Conservation (phyloP, 2,888 invertebrate species). For the Clitarchus hookeri region DNA sequence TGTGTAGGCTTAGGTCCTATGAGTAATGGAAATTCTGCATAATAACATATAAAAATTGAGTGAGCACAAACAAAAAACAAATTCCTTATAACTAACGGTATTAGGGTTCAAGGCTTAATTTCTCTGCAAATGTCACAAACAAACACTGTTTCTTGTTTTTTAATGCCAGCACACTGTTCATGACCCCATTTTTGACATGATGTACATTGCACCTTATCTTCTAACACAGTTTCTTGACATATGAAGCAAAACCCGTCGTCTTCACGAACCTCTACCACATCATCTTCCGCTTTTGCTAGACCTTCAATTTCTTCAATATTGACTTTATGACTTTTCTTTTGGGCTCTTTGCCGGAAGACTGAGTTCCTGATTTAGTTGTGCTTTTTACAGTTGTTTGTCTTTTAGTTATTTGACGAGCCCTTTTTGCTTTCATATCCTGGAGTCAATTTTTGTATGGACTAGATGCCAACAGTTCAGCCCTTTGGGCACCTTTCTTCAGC, state of each 20-base stretch:
- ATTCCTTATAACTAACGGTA: not conserved
- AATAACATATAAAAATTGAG: too few relatives aligned
- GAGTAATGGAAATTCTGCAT: too few relatives aligned
- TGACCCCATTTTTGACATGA: too few relatives aligned
- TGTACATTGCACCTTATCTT: slow-evolving; percentile 21
- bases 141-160: not conserved
- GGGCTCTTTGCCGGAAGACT: not conserved
- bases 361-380: too few relatives aligned
- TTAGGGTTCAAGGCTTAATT: not conserved
- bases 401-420: not conserved
- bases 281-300: not conserved
- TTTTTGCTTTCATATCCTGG: not conserved
- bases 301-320: too few relatives aligned
- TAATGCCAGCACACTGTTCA: slow-evolving; percentile 15
- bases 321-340: not conserved
- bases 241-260: not conserved
- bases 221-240: not conserved
- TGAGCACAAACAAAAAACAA: not conserved
- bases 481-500: slow-evolving; percentile 15
- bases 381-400: too few relatives aligned
- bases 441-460: slow-evolving; percentile 12
- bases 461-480: not conserved
- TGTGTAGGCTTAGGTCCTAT: not conserved
- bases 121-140: not conserved
- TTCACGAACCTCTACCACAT: not conserved